Evolutionary conservation across 2,797 vertebrate species (phyloP).

Genomic region (Distichodus sexfasciatus): DNA sequence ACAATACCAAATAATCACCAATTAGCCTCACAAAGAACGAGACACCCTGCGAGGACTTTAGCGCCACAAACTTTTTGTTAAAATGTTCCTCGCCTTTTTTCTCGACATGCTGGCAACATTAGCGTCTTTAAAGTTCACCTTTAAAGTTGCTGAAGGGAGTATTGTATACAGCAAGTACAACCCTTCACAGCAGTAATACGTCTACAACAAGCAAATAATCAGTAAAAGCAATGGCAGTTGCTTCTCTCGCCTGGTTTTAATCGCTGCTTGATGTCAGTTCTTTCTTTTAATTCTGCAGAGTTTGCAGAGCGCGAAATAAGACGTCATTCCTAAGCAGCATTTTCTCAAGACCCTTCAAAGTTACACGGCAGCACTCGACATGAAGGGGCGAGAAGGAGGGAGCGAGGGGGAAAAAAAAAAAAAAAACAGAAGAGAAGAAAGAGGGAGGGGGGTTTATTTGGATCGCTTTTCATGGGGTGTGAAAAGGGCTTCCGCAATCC

Average conservation of each 20-base stretch:
- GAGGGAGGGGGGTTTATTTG: slow-evolving; percentile 40
- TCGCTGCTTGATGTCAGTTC: slow-evolving; percentile 1
- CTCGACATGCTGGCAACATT: too few species aligned
- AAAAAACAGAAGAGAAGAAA: slow-evolving; percentile 16
- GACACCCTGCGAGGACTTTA: too few species aligned
- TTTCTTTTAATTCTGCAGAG: slow-evolving; percentile 11
- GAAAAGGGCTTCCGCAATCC: slow-evolving; percentile 53
- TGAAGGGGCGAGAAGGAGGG: slow-evolving; percentile 15
- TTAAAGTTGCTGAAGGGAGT: too few species aligned
- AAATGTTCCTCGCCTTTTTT: too few species aligned
- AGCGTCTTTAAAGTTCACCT: too few species aligned
- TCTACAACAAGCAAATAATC: neutral
- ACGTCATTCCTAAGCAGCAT: slow-evolving; percentile 30
- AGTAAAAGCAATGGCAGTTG: neutral
- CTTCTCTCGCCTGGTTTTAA: slow-evolving; percentile 8
- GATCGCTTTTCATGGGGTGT: slow-evolving; percentile 49
- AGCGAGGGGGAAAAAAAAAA: neutral
- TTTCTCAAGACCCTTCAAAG: slow-evolving; percentile 39
- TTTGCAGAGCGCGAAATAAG: slow-evolving; percentile 4
- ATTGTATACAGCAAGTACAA: neutral
- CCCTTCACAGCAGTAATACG: neutral
- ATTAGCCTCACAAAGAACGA: too few species aligned
- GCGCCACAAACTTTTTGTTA: too few species aligned
- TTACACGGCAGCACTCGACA: slow-evolving; percentile 37
- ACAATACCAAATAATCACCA: too few species aligned